phyloP scores from a whole-genome alignment of 2,797 vertebrate genomes.

The Melanotaenia maccullochi region DNA sequence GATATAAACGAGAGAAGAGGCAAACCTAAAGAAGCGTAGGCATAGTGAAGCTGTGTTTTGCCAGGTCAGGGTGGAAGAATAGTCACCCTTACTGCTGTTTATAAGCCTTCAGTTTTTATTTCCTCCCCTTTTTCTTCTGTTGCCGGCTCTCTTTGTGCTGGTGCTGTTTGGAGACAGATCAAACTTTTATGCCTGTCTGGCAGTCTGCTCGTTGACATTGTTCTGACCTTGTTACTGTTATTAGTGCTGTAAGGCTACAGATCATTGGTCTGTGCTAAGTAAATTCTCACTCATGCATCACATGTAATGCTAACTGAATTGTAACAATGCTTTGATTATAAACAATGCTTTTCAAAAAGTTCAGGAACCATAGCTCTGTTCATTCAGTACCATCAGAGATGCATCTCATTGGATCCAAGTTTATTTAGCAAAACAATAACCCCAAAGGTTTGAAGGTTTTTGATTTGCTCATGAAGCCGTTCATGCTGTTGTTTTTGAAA shows the following conservation, averaged over 20 bases:
- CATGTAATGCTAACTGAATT: slow-evolving; percentile 23
- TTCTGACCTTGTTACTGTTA: slow-evolving; percentile 62
- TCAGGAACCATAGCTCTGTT: neutral
- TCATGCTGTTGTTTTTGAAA: neutral
- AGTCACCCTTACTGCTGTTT: slow-evolving; percentile 19
- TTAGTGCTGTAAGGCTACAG: slow-evolving; percentile 51
- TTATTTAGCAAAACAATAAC: neutral
- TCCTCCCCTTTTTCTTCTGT: slow-evolving; percentile 17
- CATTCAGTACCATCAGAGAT: neutral
- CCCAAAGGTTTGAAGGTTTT: neutral
- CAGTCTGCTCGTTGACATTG: slow-evolving; percentile 41
- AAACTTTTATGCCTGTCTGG: slow-evolving; percentile 25
- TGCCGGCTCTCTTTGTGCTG: slow-evolving; percentile 37
- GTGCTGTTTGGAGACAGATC: slow-evolving; percentile 32
- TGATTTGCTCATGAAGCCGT: neutral
- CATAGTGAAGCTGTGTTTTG: slow-evolving; percentile 40
- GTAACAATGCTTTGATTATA: slow-evolving; percentile 18
- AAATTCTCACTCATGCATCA: slow-evolving; percentile 49
- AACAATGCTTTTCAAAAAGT: slow-evolving; percentile 1
- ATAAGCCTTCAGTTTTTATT: neutral
- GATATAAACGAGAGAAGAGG: slow-evolving; percentile 48
- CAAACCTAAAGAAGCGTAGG: slow-evolving; percentile 50
- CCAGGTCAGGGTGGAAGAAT: slow-evolving; percentile 29
- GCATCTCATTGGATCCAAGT: neutral
- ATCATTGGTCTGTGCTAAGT: slow-evolving; percentile 45